Evolutionary conservation across 2,888 invertebrate species (phyloP).

Genomic region (Microctonus hyperodae): DNA sequence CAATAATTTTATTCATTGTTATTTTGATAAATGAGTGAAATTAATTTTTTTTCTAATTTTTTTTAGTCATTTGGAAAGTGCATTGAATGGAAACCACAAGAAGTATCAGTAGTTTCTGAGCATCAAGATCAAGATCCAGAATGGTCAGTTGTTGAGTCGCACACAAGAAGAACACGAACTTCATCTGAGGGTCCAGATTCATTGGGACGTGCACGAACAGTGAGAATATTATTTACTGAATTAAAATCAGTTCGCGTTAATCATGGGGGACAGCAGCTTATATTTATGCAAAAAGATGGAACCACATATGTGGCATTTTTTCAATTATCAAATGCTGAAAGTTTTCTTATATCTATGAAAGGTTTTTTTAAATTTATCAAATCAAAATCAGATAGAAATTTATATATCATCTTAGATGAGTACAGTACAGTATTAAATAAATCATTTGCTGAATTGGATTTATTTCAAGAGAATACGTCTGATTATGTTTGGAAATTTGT

Average conservation of each 20-base stretch:
- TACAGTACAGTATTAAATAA: constrained; percentile 75
- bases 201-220: constrained; percentile 62
- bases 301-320: constrained; percentile 82
- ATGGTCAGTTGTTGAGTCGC: constrained; percentile 85
- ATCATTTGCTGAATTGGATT: constrained; percentile 87
- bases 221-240: constrained; percentile 70
- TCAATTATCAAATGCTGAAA: constrained; percentile 85
- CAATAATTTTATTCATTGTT: not conserved
- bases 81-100: constrained; percentile 86
- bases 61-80: constrained; percentile 67
- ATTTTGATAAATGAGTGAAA: too few relatives aligned
- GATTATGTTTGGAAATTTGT: constrained; percentile 74
- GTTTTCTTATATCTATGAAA: constrained; percentile 72
- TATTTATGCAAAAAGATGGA: constrained; percentile 75
- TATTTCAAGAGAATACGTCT: constrained; percentile 76
- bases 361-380: constrained; percentile 72
- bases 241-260: constrained; percentile 72
- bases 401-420: constrained; percentile 76
- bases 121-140: constrained; percentile 76
- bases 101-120: constrained; percentile 79
- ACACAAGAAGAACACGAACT: constrained; percentile 71
- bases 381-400: constrained; percentile 75
- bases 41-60: constrained; percentile 32
- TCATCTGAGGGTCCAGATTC: constrained; percentile 59
- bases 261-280: constrained; percentile 67